phyloP scores from a whole-genome alignment of 2,888 invertebrate genomes.

The Synergus japonicus region DNA sequence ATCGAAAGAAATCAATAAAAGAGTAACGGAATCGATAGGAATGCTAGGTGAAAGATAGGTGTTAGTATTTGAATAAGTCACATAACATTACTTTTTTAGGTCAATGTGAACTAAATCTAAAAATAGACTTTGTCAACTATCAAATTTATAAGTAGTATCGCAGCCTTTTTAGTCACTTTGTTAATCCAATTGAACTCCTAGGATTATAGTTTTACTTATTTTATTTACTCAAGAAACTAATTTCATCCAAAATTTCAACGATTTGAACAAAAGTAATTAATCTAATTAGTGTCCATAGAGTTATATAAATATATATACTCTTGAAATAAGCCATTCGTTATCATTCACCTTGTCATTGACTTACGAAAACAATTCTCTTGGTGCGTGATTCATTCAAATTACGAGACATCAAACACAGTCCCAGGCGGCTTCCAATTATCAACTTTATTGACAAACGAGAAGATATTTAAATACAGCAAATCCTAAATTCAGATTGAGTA shows the following conservation, averaged over 20 bases:
- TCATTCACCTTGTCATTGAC: conserved; percentile 15
- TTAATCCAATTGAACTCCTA: neutral
- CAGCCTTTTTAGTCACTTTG: neutral
- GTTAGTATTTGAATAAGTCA: conserved; percentile 17
- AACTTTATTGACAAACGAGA: neutral
- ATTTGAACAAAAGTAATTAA: neutral
- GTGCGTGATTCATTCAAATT: conserved; percentile 11
- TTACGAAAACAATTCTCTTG: conserved; percentile 9
- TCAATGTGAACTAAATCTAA: conserved; percentile 24
- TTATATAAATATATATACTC: conserved; percentile 11
- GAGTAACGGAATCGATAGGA: conserved; percentile 28
- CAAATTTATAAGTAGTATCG: neutral
- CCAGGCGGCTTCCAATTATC: neutral
- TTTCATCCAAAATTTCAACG: no score
- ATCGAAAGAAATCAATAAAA: conserved; percentile 34
- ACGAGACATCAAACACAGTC: neutral
- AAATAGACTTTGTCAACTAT: neutral
- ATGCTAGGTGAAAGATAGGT: conserved; percentile 24
- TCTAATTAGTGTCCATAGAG: neutral
- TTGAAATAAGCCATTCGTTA: conserved; percentile 5
- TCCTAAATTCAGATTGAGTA: neutral
- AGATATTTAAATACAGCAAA: neutral
- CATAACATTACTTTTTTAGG: conserved; percentile 22
- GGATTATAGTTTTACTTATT: conserved; percentile 1
- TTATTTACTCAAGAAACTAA: neutral